phyloP scores from a whole-genome alignment of 1,140 invertebrate genomes.

The Glossosoma conforme region DNA sequence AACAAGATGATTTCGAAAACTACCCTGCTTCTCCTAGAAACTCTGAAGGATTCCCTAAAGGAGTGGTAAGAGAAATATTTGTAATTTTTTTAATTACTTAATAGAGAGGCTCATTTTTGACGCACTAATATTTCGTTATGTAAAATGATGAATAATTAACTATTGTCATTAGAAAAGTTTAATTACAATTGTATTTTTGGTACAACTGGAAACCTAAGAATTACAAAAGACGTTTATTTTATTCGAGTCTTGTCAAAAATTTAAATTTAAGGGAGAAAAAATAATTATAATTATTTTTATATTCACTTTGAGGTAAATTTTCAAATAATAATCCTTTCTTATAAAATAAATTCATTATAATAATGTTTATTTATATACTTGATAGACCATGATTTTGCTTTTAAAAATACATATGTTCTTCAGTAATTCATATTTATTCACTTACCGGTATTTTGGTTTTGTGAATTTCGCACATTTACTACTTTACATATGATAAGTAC shows the following conservation, averaged over 20 bases:
- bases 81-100: neutral
- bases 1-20: neutral
- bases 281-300: conserved; percentile 3
- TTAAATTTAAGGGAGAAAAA: too few relatives aligned
- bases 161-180: too few relatives aligned
- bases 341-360: neutral
- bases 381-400: neutral
- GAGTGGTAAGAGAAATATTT: conserved; percentile 10
- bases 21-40: neutral
- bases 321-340: neutral
- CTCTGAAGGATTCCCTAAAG: conserved; percentile 7
- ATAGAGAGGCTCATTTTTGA: neutral
- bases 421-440: too few relatives aligned
- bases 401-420: too few relatives aligned
- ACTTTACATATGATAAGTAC: too few relatives aligned
- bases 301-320: neutral
- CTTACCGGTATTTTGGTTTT: too few relatives aligned
- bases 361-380: neutral
- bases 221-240: too few relatives aligned
- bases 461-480: too few relatives aligned
- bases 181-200: too few relatives aligned
- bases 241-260: too few relatives aligned
- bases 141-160: neutral
- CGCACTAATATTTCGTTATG: neutral
- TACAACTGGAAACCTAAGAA: too few relatives aligned